Percentiles rank a stretch among this genome's conserved stretches.
Conservation (phyloP, 2,797 vertebrate genomes). For the Mus spretus region DNA sequence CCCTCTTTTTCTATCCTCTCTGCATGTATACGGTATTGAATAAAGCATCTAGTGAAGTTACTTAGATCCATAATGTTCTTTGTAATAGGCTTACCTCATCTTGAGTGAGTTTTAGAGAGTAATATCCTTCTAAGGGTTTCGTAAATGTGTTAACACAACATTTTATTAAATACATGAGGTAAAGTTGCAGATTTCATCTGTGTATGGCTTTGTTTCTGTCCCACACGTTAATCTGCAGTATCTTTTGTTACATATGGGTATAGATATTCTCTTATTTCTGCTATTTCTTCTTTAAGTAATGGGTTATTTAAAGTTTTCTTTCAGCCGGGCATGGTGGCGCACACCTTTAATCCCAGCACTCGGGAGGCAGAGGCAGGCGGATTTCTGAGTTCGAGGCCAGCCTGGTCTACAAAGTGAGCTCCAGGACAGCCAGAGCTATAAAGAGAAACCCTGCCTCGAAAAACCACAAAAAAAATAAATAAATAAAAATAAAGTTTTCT, state of each 20-base stretch:
- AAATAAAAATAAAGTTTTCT: background rate
- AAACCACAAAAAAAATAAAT: no score
- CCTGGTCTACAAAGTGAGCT: no score
- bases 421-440: no score
- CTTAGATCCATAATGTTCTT: background rate
- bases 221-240: background rate
- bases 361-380: no score
- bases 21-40: background rate
- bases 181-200: background rate
- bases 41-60: constrained; percentile 41
- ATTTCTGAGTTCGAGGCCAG: no score
- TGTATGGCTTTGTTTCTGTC: background rate
- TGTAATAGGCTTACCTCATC: background rate
- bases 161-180: constrained; percentile 48
- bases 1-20: constrained; percentile 1
- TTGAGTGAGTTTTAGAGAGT: background rate
- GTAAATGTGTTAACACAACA: background rate
- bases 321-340: no score
- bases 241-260: background rate
- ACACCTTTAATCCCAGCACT: no score
- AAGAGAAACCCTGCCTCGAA: no score
- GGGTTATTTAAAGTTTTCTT: background rate
- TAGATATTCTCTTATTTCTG: constrained; percentile 31
- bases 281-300: background rate
- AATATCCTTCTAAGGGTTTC: constrained; percentile 19